phyloP scores from a whole-genome alignment of 2,797 vertebrate species.

The Uromys caudimaculatus region DNA sequence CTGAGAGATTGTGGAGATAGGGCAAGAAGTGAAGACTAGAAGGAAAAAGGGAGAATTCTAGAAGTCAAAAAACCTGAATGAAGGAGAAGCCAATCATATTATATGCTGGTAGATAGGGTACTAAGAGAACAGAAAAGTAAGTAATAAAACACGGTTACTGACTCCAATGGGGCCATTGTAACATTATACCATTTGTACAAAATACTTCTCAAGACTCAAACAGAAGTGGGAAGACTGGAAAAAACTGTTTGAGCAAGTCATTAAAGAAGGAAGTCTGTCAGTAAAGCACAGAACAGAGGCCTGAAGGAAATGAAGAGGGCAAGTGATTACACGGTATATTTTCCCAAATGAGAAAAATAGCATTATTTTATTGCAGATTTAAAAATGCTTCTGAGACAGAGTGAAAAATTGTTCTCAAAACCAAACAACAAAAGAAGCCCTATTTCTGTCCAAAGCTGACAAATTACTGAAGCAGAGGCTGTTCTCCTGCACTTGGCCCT shows the following conservation, averaged over 20 bases:
- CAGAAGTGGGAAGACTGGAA: not conserved
- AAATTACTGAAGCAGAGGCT: not conserved
- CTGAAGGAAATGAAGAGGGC: not conserved
- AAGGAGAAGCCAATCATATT: not conserved
- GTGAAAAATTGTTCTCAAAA: not conserved
- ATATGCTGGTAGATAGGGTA: not conserved
- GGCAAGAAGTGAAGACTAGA: not conserved
- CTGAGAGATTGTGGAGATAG: not conserved
- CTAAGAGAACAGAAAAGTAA: not conserved
- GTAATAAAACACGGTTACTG: not conserved
- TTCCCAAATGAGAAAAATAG: not conserved
- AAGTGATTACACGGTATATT: not conserved
- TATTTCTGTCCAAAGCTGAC: not conserved
- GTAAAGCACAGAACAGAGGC: not conserved
- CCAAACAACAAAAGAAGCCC: not conserved
- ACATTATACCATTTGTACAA: not conserved
- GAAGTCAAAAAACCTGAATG: not conserved
- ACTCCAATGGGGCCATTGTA: not conserved
- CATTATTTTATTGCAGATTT: not conserved
- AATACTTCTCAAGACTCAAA: not conserved
- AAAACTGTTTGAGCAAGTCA: not conserved
- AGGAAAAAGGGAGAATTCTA: not conserved
- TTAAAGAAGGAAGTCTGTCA: not conserved
- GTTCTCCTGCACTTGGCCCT: not conserved
- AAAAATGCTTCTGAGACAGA: not conserved